A percentile compares a stretch with the other conserved stretches of the same genome.
Evolutionary conservation across 2,113 vertebrate genomes (phyloP).

Genomic region (Theristicus caerulescens): DNA sequence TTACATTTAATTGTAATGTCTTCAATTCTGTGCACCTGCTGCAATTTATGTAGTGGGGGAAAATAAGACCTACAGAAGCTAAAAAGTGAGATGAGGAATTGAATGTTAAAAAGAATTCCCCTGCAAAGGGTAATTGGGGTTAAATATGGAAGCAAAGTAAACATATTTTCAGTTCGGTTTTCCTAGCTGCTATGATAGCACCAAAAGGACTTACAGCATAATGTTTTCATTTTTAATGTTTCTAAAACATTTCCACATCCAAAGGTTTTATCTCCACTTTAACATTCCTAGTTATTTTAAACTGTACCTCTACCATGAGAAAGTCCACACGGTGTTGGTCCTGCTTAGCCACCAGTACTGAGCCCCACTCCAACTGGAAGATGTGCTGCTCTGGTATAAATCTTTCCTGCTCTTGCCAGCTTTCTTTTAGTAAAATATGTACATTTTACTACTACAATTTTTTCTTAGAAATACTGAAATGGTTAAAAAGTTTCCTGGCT

Average conservation of each 20-base stretch:
- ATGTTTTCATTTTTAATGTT: not conserved
- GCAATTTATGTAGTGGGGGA: conserved; percentile 71
- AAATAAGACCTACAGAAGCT: conserved; percentile 68
- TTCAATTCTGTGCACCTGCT: conserved; percentile 82
- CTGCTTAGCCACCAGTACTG: not conserved
- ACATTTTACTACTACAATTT: not conserved
- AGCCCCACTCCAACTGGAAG: not conserved
- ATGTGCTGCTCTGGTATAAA: not conserved
- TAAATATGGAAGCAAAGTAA: conserved; percentile 76
- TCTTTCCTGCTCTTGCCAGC: not conserved
- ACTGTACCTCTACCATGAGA: not conserved
- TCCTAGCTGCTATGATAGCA: conserved; percentile 32
- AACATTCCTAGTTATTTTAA: not conserved
- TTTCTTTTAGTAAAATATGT: not conserved
- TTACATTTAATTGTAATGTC: conserved; percentile 85
- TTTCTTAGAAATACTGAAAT: not conserved
- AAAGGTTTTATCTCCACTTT: not conserved
- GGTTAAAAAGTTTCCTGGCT: not conserved
- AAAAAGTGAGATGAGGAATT: conserved; percentile 60
- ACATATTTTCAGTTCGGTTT: conserved; percentile 63
- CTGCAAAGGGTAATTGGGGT: conserved; percentile 75
- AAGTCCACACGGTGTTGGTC: not conserved
- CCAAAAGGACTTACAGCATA: conserved; percentile 14
- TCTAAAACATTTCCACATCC: not conserved
- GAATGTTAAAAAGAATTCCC: conserved; percentile 75